phyloP scores from a whole-genome alignment of 2,888 invertebrate genomes.

The Chironomus tentans region DNA sequence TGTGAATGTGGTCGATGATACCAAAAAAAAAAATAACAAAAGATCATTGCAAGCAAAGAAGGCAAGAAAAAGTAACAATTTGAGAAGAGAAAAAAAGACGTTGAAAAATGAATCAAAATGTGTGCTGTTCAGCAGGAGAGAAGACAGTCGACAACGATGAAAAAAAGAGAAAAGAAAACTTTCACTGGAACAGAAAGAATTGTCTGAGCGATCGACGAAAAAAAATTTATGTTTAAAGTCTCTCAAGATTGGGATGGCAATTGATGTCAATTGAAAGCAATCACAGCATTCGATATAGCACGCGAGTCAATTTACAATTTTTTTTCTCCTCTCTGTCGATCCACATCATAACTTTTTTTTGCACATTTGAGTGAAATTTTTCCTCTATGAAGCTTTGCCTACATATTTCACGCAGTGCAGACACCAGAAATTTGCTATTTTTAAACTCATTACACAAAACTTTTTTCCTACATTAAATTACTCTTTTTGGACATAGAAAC shows the following conservation, averaged over 20 bases:
- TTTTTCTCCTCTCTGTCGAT: background rate
- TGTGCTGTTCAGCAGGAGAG: background rate
- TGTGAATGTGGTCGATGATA: background rate
- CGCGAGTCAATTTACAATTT: conserved; percentile 7
- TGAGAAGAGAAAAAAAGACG: background rate
- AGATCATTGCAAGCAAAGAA: background rate
- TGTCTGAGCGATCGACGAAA: background rate
- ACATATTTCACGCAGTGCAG: background rate
- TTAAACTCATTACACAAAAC: no score
- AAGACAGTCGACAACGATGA: background rate
- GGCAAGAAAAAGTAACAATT: background rate
- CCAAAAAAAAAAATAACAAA: background rate
- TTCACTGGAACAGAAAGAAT: conserved; percentile 24
- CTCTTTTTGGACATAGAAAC: no score
- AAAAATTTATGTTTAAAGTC: background rate
- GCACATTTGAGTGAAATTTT: background rate
- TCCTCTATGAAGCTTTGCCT: background rate
- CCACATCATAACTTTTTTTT: background rate
- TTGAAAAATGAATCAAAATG: background rate
- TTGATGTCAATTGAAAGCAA: conserved; percentile 18
- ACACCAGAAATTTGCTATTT: no score
- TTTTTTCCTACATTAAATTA: no score
- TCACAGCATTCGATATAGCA: conserved; percentile 16
- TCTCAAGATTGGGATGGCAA: conserved; percentile 20
- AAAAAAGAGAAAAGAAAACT: conserved; percentile 24